Evolutionary conservation across 2,888 invertebrate genomes (phyloP).

Genomic region (Eurytoma adleriae): DNA sequence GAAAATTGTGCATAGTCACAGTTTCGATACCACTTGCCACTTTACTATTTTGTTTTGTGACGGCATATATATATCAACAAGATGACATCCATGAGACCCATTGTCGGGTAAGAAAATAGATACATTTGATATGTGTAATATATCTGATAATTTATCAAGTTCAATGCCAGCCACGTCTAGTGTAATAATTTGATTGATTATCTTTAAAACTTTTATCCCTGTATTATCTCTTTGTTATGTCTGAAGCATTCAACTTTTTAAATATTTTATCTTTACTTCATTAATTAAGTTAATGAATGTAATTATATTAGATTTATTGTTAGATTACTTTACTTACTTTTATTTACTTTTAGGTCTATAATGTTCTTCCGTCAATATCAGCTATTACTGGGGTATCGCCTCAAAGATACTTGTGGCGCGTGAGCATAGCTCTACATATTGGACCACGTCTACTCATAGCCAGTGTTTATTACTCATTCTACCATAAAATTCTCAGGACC

Average conservation of each 20-base stretch:
- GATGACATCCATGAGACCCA: conserved; percentile 97
- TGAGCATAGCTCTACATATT: conserved; percentile 93
- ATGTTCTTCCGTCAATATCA: conserved; percentile 96
- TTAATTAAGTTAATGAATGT: not conserved
- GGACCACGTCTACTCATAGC: conserved; percentile 94
- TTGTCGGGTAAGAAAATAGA: conserved; percentile 86
- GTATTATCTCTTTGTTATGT: too few relatives aligned
- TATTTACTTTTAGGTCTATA: conserved; percentile 85
- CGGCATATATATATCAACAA: conserved; percentile 93
- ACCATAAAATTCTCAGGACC: conserved; percentile 82
- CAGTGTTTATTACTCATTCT: conserved; percentile 90
- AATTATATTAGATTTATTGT: conserved; percentile 4
- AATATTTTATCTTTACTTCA: too few relatives aligned
- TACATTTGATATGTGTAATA: not conserved
- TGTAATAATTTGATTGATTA: too few relatives aligned
- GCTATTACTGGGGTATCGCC: conserved; percentile 96
- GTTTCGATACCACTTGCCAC: conserved; percentile 91
- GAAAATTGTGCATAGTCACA: conserved; percentile 88
- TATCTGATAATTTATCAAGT: too few relatives aligned
- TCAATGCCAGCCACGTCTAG: too few relatives aligned
- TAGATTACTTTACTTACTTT: not conserved
- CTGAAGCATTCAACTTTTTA: too few relatives aligned
- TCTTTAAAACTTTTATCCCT: too few relatives aligned
- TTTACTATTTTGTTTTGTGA: conserved; percentile 90
- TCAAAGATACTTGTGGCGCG: conserved; percentile 94